These are phyloP conservation scores for Calcarius lapponicus DNA, from an alignment of 2,797 vertebrate genomes.

Conservation along the genomic window DNA sequence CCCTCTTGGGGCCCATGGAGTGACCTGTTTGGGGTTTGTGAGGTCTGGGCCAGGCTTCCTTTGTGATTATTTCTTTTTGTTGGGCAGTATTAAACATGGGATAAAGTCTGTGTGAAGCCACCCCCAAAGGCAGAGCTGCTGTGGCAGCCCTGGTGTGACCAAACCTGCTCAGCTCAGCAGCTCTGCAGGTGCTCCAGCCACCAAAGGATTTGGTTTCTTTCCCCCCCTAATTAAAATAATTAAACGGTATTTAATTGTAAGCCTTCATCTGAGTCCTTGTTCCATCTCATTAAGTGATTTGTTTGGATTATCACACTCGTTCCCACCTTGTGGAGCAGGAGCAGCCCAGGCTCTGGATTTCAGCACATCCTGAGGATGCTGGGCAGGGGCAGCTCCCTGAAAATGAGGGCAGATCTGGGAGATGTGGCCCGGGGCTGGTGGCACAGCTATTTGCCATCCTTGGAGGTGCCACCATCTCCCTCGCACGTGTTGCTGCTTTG, in stretches of 20 bases:
- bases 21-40: background rate
- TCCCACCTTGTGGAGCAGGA: background rate
- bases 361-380: background rate
- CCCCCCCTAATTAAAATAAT: slow-evolving; percentile 53
- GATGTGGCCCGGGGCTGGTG: background rate
- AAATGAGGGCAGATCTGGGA: accelerated
- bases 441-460: background rate
- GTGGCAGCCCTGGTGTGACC: background rate
- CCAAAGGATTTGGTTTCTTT: background rate
- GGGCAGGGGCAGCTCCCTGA: background rate
- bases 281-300: slow-evolving; percentile 24
- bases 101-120: background rate
- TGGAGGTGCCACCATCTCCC: accelerated
- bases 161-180: background rate
- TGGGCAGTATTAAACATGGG: background rate
- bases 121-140: background rate
- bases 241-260: slow-evolving; percentile 57
- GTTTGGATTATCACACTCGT: slow-evolving; percentile 17
- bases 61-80: background rate
- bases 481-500: accelerated
- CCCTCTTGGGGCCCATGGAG: background rate
- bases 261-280: slow-evolving; percentile 7
- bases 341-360: background rate
- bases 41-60: background rate
- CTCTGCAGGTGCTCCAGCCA: background rate